phyloP scores from a whole-genome alignment of 1,140 invertebrate genomes.

The Caenorhabditis briggsae region DNA sequence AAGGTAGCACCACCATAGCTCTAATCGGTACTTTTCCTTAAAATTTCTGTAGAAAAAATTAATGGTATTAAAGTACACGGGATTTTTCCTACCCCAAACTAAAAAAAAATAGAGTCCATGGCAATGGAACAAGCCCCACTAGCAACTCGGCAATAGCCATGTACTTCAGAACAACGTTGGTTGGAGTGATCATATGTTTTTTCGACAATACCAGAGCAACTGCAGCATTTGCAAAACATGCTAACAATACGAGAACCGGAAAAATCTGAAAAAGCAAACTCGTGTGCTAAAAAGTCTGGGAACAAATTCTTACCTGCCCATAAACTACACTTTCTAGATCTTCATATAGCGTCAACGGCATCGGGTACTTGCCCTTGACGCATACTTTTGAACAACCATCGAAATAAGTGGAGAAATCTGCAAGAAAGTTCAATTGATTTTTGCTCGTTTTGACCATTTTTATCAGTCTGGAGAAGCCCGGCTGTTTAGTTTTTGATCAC shows the following conservation, averaged over 20 bases:
- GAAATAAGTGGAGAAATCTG: background rate
- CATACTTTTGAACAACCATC: conserved; percentile 52
- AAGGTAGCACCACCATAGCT: conserved; percentile 77
- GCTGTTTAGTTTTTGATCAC: no score
- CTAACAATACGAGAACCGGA: conserved; percentile 73
- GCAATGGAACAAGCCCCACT: conserved; percentile 75
- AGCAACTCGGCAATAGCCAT: conserved; percentile 77
- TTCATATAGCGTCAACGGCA: background rate
- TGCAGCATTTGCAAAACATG: conserved; percentile 74
- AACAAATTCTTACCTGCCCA: conserved; percentile 33
- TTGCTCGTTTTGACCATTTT: no score
- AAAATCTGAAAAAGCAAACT: conserved; percentile 70
- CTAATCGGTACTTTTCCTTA: conserved; percentile 66
- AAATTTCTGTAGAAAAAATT: conserved; percentile 66
- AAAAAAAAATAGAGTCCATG: conserved; percentile 77
- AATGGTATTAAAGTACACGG: background rate
- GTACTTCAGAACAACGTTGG: conserved; percentile 77
- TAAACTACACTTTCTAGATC: conserved; percentile 45
- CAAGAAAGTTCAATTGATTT: no score
- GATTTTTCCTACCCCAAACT: conserved; percentile 67
- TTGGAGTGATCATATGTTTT: conserved; percentile 77
- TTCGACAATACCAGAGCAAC: conserved; percentile 76
- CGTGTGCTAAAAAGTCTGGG: background rate
- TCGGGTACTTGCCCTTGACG: background rate
- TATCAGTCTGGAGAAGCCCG: no score